phyloP scores from a whole-genome alignment of 2,797 vertebrate genomes.

The Coreius guichenoti region DNA sequence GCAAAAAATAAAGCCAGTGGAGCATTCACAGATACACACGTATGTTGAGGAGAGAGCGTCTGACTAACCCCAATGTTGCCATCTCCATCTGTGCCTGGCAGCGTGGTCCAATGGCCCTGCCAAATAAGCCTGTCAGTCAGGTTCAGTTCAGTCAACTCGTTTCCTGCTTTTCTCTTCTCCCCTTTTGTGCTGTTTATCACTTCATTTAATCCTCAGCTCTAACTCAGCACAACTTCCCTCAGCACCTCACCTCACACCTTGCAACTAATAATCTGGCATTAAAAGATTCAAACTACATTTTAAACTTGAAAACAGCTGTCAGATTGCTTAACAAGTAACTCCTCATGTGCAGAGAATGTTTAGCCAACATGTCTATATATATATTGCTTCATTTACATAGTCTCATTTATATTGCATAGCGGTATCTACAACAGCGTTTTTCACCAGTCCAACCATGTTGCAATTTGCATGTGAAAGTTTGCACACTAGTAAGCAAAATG shows the following conservation, averaged over 20 bases:
- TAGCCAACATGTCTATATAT: background rate
- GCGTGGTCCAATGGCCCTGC: slow-evolving; percentile 56
- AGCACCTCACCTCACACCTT: slow-evolving; percentile 48
- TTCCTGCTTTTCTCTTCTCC: slow-evolving; percentile 21
- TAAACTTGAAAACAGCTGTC: slow-evolving; percentile 6
- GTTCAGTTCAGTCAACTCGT: slow-evolving; percentile 57
- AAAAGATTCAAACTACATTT: slow-evolving; percentile 15
- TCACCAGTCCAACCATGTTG: background rate
- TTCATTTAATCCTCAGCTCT: slow-evolving; percentile 53
- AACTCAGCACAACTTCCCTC: slow-evolving; percentile 50
- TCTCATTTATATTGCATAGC: background rate
- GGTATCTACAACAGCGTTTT: background rate
- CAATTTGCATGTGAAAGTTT: background rate
- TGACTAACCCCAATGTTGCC: slow-evolving; percentile 66
- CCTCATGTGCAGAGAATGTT: no score
- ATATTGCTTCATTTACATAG: background rate
- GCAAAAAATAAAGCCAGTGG: slow-evolving; percentile 49
- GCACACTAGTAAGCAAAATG: slow-evolving; percentile 7
- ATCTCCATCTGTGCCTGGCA: slow-evolving; percentile 74
- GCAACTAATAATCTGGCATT: slow-evolving; percentile 35
- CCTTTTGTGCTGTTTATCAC: slow-evolving; percentile 50
- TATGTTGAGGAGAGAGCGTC: slow-evolving; percentile 59
- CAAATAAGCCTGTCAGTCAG: slow-evolving; percentile 59
- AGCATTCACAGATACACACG: slow-evolving; percentile 59
- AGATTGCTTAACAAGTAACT: background rate